These are phyloP conservation scores for Sebastes jordani DNA, from an alignment of 2,797 vertebrate genomes.

Conservation along the genomic window DNA sequence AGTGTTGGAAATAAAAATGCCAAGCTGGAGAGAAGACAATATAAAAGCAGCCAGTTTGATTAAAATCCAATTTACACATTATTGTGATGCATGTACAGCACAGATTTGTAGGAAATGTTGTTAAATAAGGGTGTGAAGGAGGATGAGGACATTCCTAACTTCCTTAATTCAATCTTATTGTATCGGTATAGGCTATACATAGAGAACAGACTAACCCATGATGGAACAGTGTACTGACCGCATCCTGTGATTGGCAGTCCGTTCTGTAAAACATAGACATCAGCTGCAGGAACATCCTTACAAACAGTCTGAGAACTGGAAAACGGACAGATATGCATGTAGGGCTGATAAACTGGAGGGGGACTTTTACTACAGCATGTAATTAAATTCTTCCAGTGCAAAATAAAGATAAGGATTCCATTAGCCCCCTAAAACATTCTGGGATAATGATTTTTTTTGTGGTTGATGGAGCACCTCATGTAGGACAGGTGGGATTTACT, in stretches of 20 bases:
- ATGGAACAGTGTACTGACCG: conserved; percentile 15
- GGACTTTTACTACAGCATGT: conserved; percentile 60
- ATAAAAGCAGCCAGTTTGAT: conserved; percentile 22
- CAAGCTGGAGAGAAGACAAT: conserved; percentile 16
- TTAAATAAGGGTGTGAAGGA: not conserved
- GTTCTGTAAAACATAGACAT: conserved; percentile 49
- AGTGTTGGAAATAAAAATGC: conserved; percentile 11
- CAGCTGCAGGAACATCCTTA: conserved; percentile 28
- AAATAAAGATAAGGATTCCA: conserved; percentile 86
- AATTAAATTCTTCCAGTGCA: conserved; percentile 78
- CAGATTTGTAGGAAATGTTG: conserved; percentile 5
- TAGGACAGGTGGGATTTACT: conserved; percentile 80
- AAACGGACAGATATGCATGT: conserved; percentile 63
- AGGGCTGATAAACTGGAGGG: conserved; percentile 55
- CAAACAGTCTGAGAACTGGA: conserved; percentile 35
- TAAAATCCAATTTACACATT: conserved; percentile 13
- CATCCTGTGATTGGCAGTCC: conserved; percentile 23
- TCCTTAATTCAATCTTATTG: conserved; percentile 17
- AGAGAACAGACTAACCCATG: not conserved
- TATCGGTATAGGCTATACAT: not conserved
- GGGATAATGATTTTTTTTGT: conserved; percentile 76
- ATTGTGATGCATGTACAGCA: not conserved
- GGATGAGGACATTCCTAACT: not conserved
- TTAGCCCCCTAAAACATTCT: conserved; percentile 82
- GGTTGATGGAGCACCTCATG: conserved; percentile 80